Conservation (phyloP, 2,888 invertebrate species). For the Marasmarcha lunaedactyla region DNA sequence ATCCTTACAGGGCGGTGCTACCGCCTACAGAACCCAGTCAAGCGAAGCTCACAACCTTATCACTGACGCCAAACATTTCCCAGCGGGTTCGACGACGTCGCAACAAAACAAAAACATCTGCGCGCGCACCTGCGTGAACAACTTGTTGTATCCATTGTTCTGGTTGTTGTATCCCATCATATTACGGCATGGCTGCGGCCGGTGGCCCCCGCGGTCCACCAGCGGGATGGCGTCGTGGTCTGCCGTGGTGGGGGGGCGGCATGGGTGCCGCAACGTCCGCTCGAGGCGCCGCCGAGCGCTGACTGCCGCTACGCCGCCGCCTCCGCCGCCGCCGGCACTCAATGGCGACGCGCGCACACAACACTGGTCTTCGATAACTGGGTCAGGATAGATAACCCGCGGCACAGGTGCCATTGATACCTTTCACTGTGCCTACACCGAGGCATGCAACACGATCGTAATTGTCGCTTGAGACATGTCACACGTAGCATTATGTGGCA, state of each 20-base stretch:
- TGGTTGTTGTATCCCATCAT: conserved; percentile 84
- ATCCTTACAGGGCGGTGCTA: no score
- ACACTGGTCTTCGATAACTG: conserved; percentile 23
- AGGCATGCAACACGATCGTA: no score
- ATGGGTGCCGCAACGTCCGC: conserved; percentile 26
- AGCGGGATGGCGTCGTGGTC: conserved; percentile 63
- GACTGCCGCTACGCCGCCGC: conserved; percentile 20
- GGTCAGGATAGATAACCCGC: conserved; percentile 28
- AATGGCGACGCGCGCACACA: conserved; percentile 55
- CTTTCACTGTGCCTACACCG: conserved; percentile 6
- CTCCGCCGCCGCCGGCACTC: conserved; percentile 10
- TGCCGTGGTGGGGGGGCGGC: conserved; percentile 46
- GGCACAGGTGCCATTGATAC: conserved; percentile 6
- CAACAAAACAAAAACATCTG: conserved; percentile 7
- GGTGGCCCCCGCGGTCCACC: conserved; percentile 64
- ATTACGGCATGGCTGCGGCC: conserved; percentile 71
- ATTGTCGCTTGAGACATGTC: no score
- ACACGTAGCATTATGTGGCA: no score
- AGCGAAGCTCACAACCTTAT: no score
- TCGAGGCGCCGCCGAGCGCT: conserved; percentile 21
- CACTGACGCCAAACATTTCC: no score
- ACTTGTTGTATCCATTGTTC: conserved; percentile 84
- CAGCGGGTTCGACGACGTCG: background rate
- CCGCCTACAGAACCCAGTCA: no score
- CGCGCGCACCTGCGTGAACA: conserved; percentile 80